Evolutionary conservation across 2,888 invertebrate species (phyloP), one percentile per base, ranked within the genome.

Genomic region (Leptopilina syphax): DNA sequence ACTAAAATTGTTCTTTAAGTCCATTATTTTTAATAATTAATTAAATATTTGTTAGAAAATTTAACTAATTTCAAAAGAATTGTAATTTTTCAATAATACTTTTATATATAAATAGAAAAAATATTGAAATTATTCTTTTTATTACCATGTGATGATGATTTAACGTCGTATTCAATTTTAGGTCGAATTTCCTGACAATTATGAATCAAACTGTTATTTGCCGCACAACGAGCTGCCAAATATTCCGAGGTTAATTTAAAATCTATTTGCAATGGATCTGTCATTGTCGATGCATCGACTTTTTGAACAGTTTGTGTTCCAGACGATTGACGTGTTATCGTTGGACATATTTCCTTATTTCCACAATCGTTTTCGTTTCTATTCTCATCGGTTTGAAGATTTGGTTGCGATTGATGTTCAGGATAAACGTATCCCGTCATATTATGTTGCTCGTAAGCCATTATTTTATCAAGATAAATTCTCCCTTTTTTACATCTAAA

Each of bases 251-350:
- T 91, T 24, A 91, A 83, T 84, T 88, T 88, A 77, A 92, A 91
- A 81, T 92, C 91, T 78, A 92, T 91, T 78, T 90, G 90, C 76
- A 92, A 80, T 0, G 91, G 91, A 86, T 92, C 91, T 6, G 91
- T 92, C 91, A 92, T 92, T 7, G 91, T 92, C 0, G 91, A 90
- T 1, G 90, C 91, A 77, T 92, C 91, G 7, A 92, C 91, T 84
- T 92, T 92, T 27, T 91, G 90, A 70, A 89, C 85, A 0, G 90
- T 90, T 77, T 91, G 90, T 0, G 89, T 90, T 9, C 87, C 87
- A 2, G 89, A 89, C 2, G 89, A 90, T 70, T 90, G 89, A 34
- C 87, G 88, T 10, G 87, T 84, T 68, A 87, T 86, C 65, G 86
- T 85, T 9, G 87, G 80, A 47, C 89, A 88, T 0, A 85, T 81